A percentile compares a stretch with the other conserved stretches of the same genome.
Evolutionary conservation across 92 coral and sea anemone species (phyloP).

Genomic region (Palythoa heliodiscus): DNA sequence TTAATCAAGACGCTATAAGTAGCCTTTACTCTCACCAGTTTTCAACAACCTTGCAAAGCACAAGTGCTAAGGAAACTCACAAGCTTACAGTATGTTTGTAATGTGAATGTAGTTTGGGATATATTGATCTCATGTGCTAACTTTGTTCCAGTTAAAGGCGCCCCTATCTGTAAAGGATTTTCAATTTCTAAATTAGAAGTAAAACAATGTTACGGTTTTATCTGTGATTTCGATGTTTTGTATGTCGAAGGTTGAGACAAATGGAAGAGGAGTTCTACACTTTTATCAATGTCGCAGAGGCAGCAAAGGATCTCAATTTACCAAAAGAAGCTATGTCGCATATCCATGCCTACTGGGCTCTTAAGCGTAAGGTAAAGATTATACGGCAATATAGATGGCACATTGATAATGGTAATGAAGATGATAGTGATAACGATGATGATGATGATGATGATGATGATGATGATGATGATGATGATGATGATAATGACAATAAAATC

Average conservation of each 20-base stretch:
- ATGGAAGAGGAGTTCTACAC: constrained; percentile 98
- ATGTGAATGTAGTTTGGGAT: too few species aligned
- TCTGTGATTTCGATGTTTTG: background rate
- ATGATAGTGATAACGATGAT: background rate
- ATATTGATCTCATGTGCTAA: too few species aligned
- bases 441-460: background rate
- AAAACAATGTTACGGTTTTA: too few species aligned
- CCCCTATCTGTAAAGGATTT: too few species aligned
- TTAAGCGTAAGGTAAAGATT: constrained; percentile 86
- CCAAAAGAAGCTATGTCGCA: constrained; percentile 78
- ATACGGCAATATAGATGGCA: background rate
- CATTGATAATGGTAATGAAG: background rate
- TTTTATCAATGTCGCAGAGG: constrained; percentile 70
- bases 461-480: background rate
- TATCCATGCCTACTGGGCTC: constrained; percentile 92
- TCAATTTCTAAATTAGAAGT: too few species aligned
- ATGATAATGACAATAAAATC: background rate
- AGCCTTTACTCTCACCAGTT: too few species aligned
- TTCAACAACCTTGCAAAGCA: too few species aligned
- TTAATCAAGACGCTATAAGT: too few species aligned
- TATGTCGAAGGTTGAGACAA: constrained; percentile 71
- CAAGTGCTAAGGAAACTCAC: too few species aligned
- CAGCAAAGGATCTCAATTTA: constrained; percentile 77
- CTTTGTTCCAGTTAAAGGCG: too few species aligned
- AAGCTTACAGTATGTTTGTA: too few species aligned